phyloP scores from a whole-genome alignment of 2,797 vertebrate species.

The Erethizon dorsatum region DNA sequence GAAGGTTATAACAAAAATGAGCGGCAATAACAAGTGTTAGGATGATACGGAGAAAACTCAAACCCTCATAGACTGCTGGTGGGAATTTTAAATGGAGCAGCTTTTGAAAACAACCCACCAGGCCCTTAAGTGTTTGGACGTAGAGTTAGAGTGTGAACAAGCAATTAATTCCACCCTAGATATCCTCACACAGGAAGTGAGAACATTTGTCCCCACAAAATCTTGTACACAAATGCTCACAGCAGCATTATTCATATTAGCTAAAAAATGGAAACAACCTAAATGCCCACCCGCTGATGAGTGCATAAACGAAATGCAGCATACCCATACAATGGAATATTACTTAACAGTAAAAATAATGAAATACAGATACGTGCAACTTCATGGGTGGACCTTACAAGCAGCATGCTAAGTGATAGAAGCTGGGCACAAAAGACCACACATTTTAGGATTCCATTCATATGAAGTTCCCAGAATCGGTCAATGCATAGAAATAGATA shows the following conservation, averaged over 20 bases:
- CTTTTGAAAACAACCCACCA: too few species aligned
- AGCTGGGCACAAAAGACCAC: neutral
- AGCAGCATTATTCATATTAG: neutral
- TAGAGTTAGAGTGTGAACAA: neutral
- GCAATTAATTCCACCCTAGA: neutral
- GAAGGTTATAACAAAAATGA: neutral
- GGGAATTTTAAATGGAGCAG: neutral
- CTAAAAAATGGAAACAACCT: neutral
- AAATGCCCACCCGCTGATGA: neutral
- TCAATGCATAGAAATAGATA: neutral
- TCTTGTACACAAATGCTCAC: neutral
- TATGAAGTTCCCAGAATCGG: neutral
- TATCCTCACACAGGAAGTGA: neutral
- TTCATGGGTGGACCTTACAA: neutral
- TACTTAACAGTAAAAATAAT: too few species aligned
- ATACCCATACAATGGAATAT: neutral
- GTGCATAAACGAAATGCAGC: too few species aligned
- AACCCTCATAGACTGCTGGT: neutral
- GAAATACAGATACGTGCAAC: rapidly evolving
- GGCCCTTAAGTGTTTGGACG: too few species aligned
- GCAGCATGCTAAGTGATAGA: rapidly evolving
- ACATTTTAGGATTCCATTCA: neutral
- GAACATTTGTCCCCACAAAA: neutral
- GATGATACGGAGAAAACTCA: rapidly evolving
- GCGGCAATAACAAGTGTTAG: neutral